These are phyloP conservation scores for Pseudomyrmex cubaensis DNA, from an alignment of 1,140 invertebrate species.

Conservation along the genomic window DNA sequence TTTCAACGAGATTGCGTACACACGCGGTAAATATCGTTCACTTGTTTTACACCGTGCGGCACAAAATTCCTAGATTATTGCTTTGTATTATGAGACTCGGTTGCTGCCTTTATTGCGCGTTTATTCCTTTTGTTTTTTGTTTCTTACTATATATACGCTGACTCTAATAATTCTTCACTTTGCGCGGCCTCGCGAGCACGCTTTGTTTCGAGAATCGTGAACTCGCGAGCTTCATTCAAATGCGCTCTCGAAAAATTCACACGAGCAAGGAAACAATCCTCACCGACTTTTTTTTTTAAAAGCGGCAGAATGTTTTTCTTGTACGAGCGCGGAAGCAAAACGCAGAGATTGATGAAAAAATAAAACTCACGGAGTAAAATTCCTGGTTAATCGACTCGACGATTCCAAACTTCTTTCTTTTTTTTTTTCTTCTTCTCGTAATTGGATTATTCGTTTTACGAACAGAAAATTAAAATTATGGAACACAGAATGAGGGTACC, in stretches of 20 bases:
- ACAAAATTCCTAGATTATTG: slow-evolving; percentile 55
- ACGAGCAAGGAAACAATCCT: not conserved
- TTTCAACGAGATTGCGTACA: slow-evolving; percentile 35
- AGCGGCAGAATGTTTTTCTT: slow-evolving; percentile 8
- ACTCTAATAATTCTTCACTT: slow-evolving; percentile 45
- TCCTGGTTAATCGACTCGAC: not conserved
- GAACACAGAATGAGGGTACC: not conserved
- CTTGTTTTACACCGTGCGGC: slow-evolving; percentile 27
- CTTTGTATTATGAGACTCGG: slow-evolving; percentile 42
- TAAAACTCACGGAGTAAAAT: not conserved
- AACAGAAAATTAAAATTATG: not conserved
- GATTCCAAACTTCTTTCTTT: not conserved
- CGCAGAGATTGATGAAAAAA: slow-evolving; percentile 4
- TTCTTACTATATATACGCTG: not conserved
- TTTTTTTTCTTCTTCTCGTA: not conserved
- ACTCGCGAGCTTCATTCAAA: not conserved
- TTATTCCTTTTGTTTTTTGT: slow-evolving; percentile 12
- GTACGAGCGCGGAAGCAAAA: not conserved
- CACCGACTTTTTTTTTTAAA: slow-evolving; percentile 21
- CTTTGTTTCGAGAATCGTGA: slow-evolving; percentile 47
- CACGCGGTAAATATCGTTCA: slow-evolving; percentile 39
- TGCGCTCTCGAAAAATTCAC: slow-evolving; percentile 17
- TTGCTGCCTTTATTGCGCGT: slow-evolving; percentile 24
- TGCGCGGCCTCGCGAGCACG: slow-evolving; percentile 9
- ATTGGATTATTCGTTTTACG: slow-evolving; percentile 3